Evolutionary conservation across 2,888 invertebrate genomes (phyloP).

Genomic region (Helleia helle): DNA sequence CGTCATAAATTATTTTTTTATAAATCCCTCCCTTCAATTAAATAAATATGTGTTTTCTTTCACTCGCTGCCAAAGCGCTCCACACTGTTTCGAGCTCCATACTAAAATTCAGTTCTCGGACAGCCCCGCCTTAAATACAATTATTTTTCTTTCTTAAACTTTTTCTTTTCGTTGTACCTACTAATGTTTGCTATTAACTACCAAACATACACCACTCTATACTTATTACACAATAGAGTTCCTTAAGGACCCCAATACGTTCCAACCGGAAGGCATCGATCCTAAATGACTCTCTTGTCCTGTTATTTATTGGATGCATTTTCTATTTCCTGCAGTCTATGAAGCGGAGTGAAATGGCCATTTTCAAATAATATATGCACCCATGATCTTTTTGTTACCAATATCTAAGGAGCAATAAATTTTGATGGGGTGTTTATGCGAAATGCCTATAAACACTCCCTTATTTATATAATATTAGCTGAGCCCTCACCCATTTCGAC

Average conservation of each 20-base stretch:
- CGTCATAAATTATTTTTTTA: too few species aligned
- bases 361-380: slow-evolving; percentile 7
- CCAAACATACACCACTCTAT: not conserved
- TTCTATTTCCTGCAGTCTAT: slow-evolving; percentile 8
- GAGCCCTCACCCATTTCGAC: not conserved
- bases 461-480: too few species aligned
- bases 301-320: slow-evolving; percentile 9
- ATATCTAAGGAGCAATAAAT: slow-evolving; percentile 2
- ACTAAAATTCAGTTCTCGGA: too few species aligned
- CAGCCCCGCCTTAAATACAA: too few species aligned
- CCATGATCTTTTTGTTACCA: slow-evolving; percentile 6
- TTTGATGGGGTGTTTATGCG: not conserved
- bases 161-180: too few species aligned
- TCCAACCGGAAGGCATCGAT: slow-evolving; percentile 27
- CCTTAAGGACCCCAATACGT: slow-evolving; percentile 14
- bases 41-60: too few species aligned
- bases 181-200: too few species aligned
- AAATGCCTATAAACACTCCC: slow-evolving; percentile 1
- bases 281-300: slow-evolving; percentile 11
- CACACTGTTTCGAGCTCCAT: too few species aligned
- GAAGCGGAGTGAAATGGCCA: slow-evolving; percentile 1
- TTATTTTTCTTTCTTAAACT: too few species aligned
- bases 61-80: too few species aligned
- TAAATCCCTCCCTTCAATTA: too few species aligned
- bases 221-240: slow-evolving; percentile 1